phyloP scores from a whole-genome alignment of 2,888 invertebrate genomes.

The Pimpla rufipes region DNA sequence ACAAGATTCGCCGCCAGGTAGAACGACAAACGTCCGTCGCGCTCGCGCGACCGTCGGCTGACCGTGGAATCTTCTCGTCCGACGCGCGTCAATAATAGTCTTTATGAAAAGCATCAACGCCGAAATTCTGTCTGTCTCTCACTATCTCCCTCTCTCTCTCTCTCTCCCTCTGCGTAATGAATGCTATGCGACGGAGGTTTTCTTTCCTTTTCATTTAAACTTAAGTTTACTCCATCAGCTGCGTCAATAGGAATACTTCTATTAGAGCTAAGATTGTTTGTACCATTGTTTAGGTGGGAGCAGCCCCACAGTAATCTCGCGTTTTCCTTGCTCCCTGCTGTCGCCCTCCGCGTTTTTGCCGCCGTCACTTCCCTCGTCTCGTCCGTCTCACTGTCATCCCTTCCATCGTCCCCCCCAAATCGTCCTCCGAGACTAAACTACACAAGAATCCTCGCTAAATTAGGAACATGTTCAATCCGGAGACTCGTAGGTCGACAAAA shows the following conservation, averaged over 20 bases:
- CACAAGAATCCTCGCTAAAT: constrained; percentile 71
- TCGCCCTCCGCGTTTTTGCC: constrained; percentile 10
- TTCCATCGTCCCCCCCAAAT: constrained; percentile 40
- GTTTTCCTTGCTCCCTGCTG: constrained; percentile 50
- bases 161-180: constrained; percentile 74
- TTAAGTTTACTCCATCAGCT: constrained; percentile 68
- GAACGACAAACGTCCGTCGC: background rate
- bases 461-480: constrained; percentile 69
- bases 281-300: constrained; percentile 84
- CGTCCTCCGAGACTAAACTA: constrained; percentile 57
- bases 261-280: constrained; percentile 84
- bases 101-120: constrained; percentile 61
- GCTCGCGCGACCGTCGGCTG: constrained; percentile 36
- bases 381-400: constrained; percentile 40
- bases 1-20: constrained; percentile 26
- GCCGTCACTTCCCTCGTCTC: constrained; percentile 43
- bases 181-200: constrained; percentile 73
- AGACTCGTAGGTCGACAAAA: constrained; percentile 59
- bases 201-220: constrained; percentile 60
- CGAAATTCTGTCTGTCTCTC: no score
- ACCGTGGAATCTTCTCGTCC: constrained; percentile 56
- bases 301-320: constrained; percentile 77
- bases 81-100: constrained; percentile 59
- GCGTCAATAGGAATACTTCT: constrained; percentile 83
- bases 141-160: no score